Base-by-base conservation (phyloP, 2,888 invertebrate genomes). In the Neocrepidodera transversa region DNA sequence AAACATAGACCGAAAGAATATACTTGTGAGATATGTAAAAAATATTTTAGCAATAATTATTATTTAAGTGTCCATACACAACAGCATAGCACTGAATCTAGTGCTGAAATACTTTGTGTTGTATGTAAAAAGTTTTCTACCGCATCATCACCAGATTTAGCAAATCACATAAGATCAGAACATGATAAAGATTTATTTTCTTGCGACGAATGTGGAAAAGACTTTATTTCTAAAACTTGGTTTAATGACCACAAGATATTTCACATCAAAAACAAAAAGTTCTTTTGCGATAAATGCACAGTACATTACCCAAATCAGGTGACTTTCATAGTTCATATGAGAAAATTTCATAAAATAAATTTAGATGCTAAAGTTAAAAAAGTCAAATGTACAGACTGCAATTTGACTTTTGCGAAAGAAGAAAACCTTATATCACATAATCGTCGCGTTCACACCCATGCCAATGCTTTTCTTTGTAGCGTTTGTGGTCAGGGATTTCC, bases 161-260 rank as follows among this genome's bases (percentile, higher is more conserved):
- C 53, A 11, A 42, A 47, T 69, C 66, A 71, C 66, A 57, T 71
- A 67, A 40, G 58, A 5, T 35, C 54, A 1, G 57, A 62, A 17
- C 68, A 68, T 8, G 47, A 58, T 10, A 71, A 74, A 16, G 72
- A 80, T 60, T 81, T 81, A 54, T 83, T 82, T 69, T 80, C 79
- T 59, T 84, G 84, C 68, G 79, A 80, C 47, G 79, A 81, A 6
- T 84, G 84, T 68, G 79, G 80, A 62, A 82, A 83, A 70, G 81
- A 81, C 17, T 84, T 84, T 59, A 80, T 80, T 74, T 81, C 82
- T 64, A 76, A 79, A 50, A 80, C 81, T 28, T 83, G 82, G 77
- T 82, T 82, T 52, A 77, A 81, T 66, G 83, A 83, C 52, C 85
- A 85, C 74, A 81, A 81, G 68, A 84, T 84, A 69, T 83, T 81